These are phyloP conservation scores for Rhea americana DNA, from an alignment of 2,113 vertebrate species.

Conservation along the genomic window DNA sequence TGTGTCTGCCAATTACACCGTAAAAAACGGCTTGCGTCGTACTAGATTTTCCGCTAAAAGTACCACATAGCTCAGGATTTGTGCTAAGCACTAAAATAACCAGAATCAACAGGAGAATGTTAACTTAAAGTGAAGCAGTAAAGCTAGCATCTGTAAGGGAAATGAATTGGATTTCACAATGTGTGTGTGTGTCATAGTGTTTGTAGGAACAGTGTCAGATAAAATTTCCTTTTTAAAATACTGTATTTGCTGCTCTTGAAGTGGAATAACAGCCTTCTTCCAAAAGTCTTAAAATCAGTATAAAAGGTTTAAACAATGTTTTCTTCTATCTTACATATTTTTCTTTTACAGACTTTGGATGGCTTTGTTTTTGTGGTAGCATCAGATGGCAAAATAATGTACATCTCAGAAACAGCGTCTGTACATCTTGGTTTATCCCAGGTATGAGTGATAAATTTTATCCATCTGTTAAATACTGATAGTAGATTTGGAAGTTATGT, in stretches of 20 bases:
- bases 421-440: constrained; percentile 95
- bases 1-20: constrained; percentile 45
- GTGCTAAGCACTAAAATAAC: constrained; percentile 60
- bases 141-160: constrained; percentile 55
- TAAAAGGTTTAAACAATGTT: not conserved
- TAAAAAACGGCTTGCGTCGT: constrained; percentile 50
- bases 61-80: constrained; percentile 68
- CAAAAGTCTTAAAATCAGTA: not conserved
- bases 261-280: not conserved
- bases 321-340: not conserved
- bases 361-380: constrained; percentile 96
- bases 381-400: constrained; percentile 96
- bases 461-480: not conserved
- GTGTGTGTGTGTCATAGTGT: not conserved
- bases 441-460: constrained; percentile 75
- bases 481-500: not conserved
- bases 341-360: constrained; percentile 87
- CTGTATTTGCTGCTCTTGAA: not conserved
- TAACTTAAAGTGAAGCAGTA: constrained; percentile 44
- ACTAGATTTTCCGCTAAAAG: constrained; percentile 46
- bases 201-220: not conserved
- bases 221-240: not conserved
- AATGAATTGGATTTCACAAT: not conserved
- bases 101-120: constrained; percentile 42
- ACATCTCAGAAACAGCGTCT: constrained; percentile 95